Percentiles rank a stretch among this genome's conserved stretches.
phyloP scores from a whole-genome alignment of 1,140 invertebrate species.

The Luehdorfia chinensis region DNA sequence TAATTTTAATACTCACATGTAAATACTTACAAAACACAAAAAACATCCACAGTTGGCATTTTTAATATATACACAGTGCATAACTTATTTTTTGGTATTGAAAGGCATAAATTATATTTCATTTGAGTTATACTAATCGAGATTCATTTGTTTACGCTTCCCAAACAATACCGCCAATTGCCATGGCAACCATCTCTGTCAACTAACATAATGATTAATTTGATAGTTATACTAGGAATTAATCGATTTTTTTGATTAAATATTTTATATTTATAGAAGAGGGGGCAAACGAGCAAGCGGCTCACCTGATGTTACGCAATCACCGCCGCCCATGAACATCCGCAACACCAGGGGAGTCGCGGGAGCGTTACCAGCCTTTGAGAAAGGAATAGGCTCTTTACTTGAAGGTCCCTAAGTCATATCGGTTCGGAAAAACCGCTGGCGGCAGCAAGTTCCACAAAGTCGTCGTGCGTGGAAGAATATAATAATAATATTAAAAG shows the following conservation, averaged over 20 bases:
- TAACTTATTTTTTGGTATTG: background rate
- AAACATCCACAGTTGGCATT: constrained; percentile 8
- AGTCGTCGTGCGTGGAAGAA: too few relatives aligned
- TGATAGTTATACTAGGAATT: background rate
- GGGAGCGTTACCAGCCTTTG: too few relatives aligned
- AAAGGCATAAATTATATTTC: background rate
- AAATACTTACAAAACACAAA: constrained; percentile 12
- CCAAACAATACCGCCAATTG: constrained; percentile 50
- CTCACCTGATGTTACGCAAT: too few relatives aligned
- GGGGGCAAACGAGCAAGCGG: too few relatives aligned
- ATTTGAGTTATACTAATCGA: constrained; percentile 28
- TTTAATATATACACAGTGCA: background rate
- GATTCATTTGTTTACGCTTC: constrained; percentile 68
- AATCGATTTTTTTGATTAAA: constrained; percentile 27
- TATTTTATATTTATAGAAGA: too few relatives aligned
- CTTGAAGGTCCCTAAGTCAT: too few relatives aligned
- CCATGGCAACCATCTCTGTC: constrained; percentile 46
- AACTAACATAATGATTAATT: constrained; percentile 35
- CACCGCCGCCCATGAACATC: too few relatives aligned
- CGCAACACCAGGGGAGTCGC: too few relatives aligned
- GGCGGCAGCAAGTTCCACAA: too few relatives aligned
- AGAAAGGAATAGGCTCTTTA: too few relatives aligned
- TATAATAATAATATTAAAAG: too few relatives aligned
- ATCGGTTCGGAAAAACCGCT: too few relatives aligned
- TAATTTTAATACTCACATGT: background rate